These are phyloP conservation scores for Streblospio benedicti DNA, from an alignment of 1,140 invertebrate genomes.

Conservation along the genomic window DNA sequence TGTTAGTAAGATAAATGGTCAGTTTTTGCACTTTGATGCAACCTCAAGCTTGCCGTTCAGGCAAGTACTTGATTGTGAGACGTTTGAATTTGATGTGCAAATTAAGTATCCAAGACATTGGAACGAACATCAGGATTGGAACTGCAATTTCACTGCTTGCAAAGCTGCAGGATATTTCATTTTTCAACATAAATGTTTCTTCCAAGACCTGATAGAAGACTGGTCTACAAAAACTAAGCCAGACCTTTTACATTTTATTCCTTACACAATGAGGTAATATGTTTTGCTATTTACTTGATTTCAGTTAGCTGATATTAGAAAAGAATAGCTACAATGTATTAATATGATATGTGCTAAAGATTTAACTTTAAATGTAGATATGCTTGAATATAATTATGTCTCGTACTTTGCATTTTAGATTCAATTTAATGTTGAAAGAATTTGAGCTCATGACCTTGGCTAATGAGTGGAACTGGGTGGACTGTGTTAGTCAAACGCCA, in stretches of 20 bases:
- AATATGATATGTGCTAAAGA: no score
- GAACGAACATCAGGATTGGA: slow-evolving; percentile 93
- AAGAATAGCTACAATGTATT: no score
- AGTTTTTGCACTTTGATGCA: slow-evolving; percentile 83
- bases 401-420: no score
- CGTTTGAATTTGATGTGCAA: slow-evolving; percentile 74
- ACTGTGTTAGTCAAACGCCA: slow-evolving; percentile 69
- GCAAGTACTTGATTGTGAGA: slow-evolving; percentile 85
- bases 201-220: slow-evolving; percentile 85
- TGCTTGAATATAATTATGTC: no score
- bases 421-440: slow-evolving; percentile 74
- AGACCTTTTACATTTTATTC: slow-evolving; percentile 89
- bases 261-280: slow-evolving; percentile 94
- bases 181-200: slow-evolving; percentile 89
- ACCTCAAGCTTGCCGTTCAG: slow-evolving; percentile 84
- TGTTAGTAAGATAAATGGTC: slow-evolving; percentile 81
- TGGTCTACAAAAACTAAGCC: slow-evolving; percentile 81
- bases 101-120: slow-evolving; percentile 82
- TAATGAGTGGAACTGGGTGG: slow-evolving; percentile 98
- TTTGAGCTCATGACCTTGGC: slow-evolving; percentile 89
- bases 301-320: no score
- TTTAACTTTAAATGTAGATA: no score
- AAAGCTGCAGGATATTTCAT: slow-evolving; percentile 86
- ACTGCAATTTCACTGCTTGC: slow-evolving; percentile 77
- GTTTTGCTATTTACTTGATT: no score